These are phyloP conservation scores for Rhagoletis zephyria DNA, from an alignment of 1,140 invertebrate genomes.

Conservation along the genomic window DNA sequence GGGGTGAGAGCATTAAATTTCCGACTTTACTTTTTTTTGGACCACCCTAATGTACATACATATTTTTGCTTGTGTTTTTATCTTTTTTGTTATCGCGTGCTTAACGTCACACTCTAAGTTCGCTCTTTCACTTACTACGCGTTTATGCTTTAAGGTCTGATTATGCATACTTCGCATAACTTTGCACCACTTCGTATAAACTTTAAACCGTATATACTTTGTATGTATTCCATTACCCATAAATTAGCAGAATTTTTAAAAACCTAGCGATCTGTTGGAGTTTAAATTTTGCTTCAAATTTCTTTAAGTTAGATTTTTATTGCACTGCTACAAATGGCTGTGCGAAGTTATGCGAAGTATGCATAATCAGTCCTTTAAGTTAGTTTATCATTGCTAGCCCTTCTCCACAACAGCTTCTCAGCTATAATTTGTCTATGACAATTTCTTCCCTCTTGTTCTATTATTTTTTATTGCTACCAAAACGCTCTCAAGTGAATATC, in stretches of 20 bases:
- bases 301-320: no score
- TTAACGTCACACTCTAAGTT: background rate
- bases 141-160: no score
- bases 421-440: background rate
- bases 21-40: no score
- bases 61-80: no score
- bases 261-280: no score
- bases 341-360: no score
- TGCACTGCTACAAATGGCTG: no score
- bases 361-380: background rate
- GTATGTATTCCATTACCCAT: background rate
- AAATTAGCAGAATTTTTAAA: no score
- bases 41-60: no score
- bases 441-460: slow-evolving; percentile 1
- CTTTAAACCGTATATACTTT: background rate
- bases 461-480: background rate
- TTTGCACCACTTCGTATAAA: background rate
- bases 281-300: no score
- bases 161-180: no score
- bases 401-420: background rate
- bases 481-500: slow-evolving; percentile 14
- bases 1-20: no score
- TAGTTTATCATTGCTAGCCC: background rate
- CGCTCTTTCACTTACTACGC: background rate
- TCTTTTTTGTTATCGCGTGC: slow-evolving; percentile 42